phyloP scores from a whole-genome alignment of 2,797 vertebrate genomes.

The Anguilla megastoma region DNA sequence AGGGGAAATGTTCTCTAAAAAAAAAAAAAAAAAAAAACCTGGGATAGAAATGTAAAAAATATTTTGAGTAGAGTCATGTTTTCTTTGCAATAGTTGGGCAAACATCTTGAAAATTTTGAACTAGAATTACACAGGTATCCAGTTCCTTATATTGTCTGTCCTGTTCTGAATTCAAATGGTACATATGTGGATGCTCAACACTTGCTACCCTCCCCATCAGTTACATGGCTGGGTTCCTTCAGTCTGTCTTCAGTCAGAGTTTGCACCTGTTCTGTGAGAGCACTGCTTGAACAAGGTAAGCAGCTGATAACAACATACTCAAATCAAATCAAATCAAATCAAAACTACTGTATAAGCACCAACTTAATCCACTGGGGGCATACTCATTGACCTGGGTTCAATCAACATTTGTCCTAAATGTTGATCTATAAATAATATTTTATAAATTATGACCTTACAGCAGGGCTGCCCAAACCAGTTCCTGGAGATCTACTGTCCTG shows the following conservation, averaged over 20 bases:
- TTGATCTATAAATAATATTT: neutral
- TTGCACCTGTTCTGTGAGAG: neutral
- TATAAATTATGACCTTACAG: too few relatives aligned
- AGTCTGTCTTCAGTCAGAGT: neutral
- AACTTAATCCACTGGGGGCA: neutral
- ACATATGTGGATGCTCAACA: neutral
- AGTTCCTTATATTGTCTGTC: slow-evolving; percentile 5
- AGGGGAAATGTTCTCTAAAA: neutral
- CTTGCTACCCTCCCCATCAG: neutral
- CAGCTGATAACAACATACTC: neutral
- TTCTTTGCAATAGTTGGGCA: slow-evolving; percentile 36
- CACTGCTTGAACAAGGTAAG: neutral
- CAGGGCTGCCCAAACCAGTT: too few relatives aligned
- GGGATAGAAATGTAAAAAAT: slow-evolving; percentile 35
- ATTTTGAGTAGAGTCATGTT: slow-evolving; percentile 21
- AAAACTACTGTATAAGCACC: neutral
- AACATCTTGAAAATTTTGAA: slow-evolving; percentile 6
- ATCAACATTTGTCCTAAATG: too few relatives aligned
- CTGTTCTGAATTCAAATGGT: neutral
- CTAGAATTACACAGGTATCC: neutral
- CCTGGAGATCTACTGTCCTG: too few relatives aligned
- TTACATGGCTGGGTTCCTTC: too few relatives aligned
- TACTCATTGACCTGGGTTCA: neutral
- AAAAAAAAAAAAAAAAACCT: slow-evolving; percentile 7
- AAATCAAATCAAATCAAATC: neutral